A percentile compares a stretch with the other conserved stretches of the same genome.
Evolutionary conservation across 2,797 vertebrate genomes (phyloP).

Genomic region (Pangasius macronema): DNA sequence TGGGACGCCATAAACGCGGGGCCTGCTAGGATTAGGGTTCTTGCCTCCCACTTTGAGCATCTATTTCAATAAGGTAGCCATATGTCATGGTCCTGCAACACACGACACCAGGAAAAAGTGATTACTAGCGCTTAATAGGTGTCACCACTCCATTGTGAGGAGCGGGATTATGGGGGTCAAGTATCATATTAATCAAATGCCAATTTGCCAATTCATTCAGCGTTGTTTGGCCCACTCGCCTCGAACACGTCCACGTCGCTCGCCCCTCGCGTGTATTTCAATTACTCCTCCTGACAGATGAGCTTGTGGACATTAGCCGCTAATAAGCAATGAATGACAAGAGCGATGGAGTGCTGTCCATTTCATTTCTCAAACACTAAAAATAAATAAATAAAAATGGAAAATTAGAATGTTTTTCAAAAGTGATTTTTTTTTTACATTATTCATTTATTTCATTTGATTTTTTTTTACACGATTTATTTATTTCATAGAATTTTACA

Average conservation of each 20-base stretch:
- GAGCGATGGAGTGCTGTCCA: slow-evolving; percentile 25
- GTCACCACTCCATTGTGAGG: slow-evolving; percentile 55
- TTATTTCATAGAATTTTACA: background rate
- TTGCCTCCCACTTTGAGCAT: slow-evolving; percentile 58
- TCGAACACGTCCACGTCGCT: slow-evolving; percentile 30
- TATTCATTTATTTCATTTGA: background rate
- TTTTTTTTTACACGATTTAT: background rate
- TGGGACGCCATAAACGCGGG: slow-evolving; percentile 60
- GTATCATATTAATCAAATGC: slow-evolving; percentile 59
- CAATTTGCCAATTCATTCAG: slow-evolving; percentile 52
- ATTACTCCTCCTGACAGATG: slow-evolving; percentile 54
- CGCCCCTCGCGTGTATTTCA: slow-evolving; percentile 53
- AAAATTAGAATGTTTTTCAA: background rate
- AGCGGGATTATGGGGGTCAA: slow-evolving; percentile 56
- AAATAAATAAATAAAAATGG: background rate
- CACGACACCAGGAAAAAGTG: slow-evolving; percentile 51
- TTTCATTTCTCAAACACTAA: background rate
- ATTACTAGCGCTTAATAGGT: slow-evolving; percentile 57
- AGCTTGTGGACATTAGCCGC: slow-evolving; percentile 45
- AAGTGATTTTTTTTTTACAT: background rate
- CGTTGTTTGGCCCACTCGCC: slow-evolving; percentile 41
- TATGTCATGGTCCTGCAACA: slow-evolving; percentile 57
- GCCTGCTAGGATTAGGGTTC: slow-evolving; percentile 60
- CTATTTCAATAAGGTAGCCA: slow-evolving; percentile 64
- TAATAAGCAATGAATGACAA: slow-evolving; percentile 37